phyloP scores from a whole-genome alignment of 1,140 invertebrate species.

The Hyles vespertilio region DNA sequence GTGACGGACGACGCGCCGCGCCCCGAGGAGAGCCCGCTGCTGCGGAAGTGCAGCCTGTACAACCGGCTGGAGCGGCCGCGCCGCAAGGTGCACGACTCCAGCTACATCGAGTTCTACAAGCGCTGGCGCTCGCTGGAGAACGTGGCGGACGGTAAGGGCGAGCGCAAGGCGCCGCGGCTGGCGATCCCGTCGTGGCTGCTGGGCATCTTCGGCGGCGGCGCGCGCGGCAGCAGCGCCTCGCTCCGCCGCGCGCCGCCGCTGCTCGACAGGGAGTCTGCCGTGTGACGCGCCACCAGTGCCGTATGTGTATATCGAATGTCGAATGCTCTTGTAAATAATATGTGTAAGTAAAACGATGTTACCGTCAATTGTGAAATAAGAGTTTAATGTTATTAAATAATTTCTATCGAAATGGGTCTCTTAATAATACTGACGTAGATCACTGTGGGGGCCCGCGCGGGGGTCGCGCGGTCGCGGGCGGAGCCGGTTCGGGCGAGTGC shows the following conservation, averaged over 20 bases:
- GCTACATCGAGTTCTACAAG: constrained; percentile 78
- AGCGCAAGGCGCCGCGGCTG: constrained; percentile 69
- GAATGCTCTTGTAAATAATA: constrained; percentile 71
- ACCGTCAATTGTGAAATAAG: constrained; percentile 75
- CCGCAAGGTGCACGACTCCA: constrained; percentile 61
- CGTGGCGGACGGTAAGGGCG: constrained; percentile 73
- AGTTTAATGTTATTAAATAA: constrained; percentile 76
- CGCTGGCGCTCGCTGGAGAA: constrained; percentile 87
- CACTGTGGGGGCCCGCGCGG: constrained; percentile 20
- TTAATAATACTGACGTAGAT: constrained; percentile 73
- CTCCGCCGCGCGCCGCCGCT: constrained; percentile 77
- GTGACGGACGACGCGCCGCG: constrained; percentile 65
- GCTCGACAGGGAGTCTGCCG: constrained; percentile 67
- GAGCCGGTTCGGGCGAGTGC: not conserved
- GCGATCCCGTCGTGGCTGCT: constrained; percentile 82
- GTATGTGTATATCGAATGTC: constrained; percentile 64
- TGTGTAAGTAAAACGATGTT: constrained; percentile 74
- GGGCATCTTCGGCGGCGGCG: constrained; percentile 80
- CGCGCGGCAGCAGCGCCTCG: constrained; percentile 79
- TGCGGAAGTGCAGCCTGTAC: constrained; percentile 66
- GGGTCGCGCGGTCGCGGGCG: not conserved
- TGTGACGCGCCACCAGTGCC: constrained; percentile 28
- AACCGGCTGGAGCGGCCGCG: constrained; percentile 53
- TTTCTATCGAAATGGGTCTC: constrained; percentile 68
- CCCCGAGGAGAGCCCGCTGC: constrained; percentile 69